Evolutionary conservation across 1,140 invertebrate genomes (phyloP).

Genomic region (Xylocopa sonorina): DNA sequence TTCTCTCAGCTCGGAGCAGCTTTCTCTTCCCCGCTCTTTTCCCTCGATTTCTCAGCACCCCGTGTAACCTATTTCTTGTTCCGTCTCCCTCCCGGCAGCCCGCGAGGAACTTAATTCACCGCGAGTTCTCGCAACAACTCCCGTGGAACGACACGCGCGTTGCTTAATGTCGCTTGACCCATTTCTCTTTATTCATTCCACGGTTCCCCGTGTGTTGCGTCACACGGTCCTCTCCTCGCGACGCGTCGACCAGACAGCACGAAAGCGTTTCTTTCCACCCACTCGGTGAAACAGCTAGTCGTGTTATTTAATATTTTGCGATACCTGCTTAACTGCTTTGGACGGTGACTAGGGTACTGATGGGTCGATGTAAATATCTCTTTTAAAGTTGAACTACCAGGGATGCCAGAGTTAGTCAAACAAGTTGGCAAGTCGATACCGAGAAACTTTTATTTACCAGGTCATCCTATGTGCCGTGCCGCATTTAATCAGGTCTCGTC

Average conservation of each 20-base stretch:
- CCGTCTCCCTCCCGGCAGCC: neutral
- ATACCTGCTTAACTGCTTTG: no score
- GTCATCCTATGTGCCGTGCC: no score
- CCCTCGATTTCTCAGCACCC: neutral
- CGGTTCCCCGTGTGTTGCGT: constrained; percentile 7
- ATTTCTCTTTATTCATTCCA: constrained; percentile 48
- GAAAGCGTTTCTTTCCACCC: neutral
- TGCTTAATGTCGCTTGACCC: constrained; percentile 52
- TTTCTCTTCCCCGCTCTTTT: neutral
- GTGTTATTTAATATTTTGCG: no score
- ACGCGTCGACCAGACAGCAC: neutral
- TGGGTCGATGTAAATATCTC: no score
- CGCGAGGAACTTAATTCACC: constrained; percentile 49
- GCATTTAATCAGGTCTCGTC: no score
- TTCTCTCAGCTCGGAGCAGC: neutral
- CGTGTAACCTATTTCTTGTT: neutral
- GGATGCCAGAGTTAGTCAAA: no score
- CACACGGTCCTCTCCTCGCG: neutral
- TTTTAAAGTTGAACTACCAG: no score
- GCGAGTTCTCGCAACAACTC: constrained; percentile 50
- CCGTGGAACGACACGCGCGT: constrained; percentile 43
- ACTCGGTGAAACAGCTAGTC: no score
- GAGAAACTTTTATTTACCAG: no score
- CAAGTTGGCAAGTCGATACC: no score
- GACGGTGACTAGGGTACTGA: no score